These are phyloP conservation scores for Synanthedon tipuliformis DNA, from an alignment of 2,888 invertebrate species.

Conservation along the genomic window DNA sequence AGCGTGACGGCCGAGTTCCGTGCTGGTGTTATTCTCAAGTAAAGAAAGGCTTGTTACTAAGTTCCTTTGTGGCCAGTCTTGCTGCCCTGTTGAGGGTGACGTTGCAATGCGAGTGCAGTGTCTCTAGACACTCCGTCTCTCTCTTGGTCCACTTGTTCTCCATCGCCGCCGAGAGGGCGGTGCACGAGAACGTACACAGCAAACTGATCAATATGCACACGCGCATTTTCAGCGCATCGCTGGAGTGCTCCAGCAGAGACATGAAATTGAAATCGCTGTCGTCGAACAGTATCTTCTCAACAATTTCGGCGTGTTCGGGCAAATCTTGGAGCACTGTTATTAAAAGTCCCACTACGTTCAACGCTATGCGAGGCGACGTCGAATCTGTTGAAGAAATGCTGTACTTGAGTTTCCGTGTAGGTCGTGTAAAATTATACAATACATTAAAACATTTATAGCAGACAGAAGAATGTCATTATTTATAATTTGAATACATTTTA, in stretches of 20 bases:
- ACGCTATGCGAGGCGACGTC: conserved; percentile 72
- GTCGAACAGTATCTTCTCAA: conserved; percentile 77
- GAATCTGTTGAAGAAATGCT: conserved; percentile 41
- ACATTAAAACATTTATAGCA: too few species aligned
- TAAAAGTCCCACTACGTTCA: conserved; percentile 78
- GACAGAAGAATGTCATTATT: too few species aligned
- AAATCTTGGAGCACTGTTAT: conserved; percentile 78
- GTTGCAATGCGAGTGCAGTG: conserved; percentile 72
- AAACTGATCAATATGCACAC: conserved; percentile 79
- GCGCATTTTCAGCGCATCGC: conserved; percentile 71
- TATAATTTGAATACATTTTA: too few species aligned
- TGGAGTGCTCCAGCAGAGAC: conserved; percentile 68
- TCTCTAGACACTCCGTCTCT: conserved; percentile 70
- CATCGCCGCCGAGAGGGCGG: conserved; percentile 69
- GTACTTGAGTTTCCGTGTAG: too few species aligned
- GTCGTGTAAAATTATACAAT: too few species aligned
- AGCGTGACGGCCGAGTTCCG: too few species aligned
- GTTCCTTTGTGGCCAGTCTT: conserved; percentile 64
- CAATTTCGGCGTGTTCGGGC: conserved; percentile 81
- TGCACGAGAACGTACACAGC: conserved; percentile 75
- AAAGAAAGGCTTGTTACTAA: conserved; percentile 66
- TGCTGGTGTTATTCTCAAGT: conserved; percentile 6
- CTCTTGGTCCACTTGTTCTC: conserved; percentile 72
- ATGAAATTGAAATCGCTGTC: conserved; percentile 62
- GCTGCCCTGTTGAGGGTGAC: conserved; percentile 72